These are phyloP conservation scores for Nesidiocoris tenuis DNA, from an alignment of 2,888 invertebrate species.

Conservation along the genomic window DNA sequence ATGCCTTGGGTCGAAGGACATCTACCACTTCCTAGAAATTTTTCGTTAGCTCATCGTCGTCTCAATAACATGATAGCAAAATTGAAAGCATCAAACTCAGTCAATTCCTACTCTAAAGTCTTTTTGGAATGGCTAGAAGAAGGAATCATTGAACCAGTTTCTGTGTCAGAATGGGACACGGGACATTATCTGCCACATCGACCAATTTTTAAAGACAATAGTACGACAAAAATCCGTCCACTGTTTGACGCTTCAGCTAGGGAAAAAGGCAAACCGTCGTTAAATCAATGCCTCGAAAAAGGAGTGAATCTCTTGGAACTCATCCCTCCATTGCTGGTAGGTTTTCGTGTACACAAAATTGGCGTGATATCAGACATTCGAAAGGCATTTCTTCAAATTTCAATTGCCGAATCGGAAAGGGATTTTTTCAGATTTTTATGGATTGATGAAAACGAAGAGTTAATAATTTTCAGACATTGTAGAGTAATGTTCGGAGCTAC, in stretches of 20 bases:
- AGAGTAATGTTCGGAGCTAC: conserved; percentile 39
- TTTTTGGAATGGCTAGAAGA: conserved; percentile 28
- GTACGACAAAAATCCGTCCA: conserved; percentile 22
- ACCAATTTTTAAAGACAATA: conserved; percentile 18
- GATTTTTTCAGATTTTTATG: conserved; percentile 51
- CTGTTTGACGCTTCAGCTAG: conserved; percentile 44
- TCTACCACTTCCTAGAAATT: too few species aligned
- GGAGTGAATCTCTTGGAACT: conserved; percentile 48
- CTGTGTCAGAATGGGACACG: neutral
- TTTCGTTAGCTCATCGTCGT: too few species aligned
- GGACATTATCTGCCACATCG: conserved; percentile 40
- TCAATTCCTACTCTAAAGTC: neutral
- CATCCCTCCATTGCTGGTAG: conserved; percentile 43
- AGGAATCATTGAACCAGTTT: conserved; percentile 24
- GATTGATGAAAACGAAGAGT: conserved; percentile 14
- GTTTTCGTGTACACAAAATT: conserved; percentile 43
- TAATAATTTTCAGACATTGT: conserved; percentile 29
- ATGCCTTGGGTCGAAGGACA: too few species aligned
- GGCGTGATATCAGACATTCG: conserved; percentile 50
- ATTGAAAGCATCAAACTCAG: neutral
- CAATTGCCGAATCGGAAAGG: conserved; percentile 49
- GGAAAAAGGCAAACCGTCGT: conserved; percentile 35
- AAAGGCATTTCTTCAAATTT: conserved; percentile 53
- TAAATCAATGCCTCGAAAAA: conserved; percentile 50
- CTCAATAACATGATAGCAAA: too few species aligned